Evolutionary conservation across 1,140 invertebrate species (phyloP).

Genomic region (Samia ricini): DNA sequence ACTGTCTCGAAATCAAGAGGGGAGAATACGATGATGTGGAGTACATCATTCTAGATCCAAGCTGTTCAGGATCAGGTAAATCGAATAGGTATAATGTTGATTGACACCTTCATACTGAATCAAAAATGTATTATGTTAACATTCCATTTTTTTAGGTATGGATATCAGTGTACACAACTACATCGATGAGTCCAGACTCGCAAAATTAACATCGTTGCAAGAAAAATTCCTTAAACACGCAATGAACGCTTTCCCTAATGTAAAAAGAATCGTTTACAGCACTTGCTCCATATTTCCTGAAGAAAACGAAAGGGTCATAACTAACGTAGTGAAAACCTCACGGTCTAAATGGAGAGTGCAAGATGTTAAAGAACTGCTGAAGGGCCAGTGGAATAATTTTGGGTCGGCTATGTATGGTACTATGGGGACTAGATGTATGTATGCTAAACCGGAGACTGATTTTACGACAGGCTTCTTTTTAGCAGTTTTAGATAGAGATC

Average conservation of each 20-base stretch:
- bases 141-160: constrained; percentile 51
- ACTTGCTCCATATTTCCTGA: constrained; percentile 94
- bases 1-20: constrained; percentile 84
- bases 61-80: constrained; percentile 94
- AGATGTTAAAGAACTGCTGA: constrained; percentile 78
- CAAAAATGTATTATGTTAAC: not conserved
- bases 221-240: constrained; percentile 91
- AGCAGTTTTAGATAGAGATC: constrained; percentile 87
- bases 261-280: constrained; percentile 93
- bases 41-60: constrained; percentile 96
- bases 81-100: not conserved
- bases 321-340: constrained; percentile 79
- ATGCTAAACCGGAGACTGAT: constrained; percentile 85
- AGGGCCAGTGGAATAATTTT: constrained; percentile 83
- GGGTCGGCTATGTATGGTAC: constrained; percentile 81
- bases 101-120: not conserved
- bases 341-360: constrained; percentile 81
- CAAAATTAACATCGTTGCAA: constrained; percentile 89
- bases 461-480: constrained; percentile 96
- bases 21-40: constrained; percentile 85
- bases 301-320: constrained; percentile 96
- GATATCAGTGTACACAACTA: constrained; percentile 64
- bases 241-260: constrained; percentile 88
- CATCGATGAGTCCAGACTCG: constrained; percentile 77
- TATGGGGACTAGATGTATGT: constrained; percentile 86